Evolutionary conservation across 1,140 invertebrate genomes (phyloP), one percentile per base, ranked within the genome.

Genomic region (Sminthurinus signatus): DNA sequence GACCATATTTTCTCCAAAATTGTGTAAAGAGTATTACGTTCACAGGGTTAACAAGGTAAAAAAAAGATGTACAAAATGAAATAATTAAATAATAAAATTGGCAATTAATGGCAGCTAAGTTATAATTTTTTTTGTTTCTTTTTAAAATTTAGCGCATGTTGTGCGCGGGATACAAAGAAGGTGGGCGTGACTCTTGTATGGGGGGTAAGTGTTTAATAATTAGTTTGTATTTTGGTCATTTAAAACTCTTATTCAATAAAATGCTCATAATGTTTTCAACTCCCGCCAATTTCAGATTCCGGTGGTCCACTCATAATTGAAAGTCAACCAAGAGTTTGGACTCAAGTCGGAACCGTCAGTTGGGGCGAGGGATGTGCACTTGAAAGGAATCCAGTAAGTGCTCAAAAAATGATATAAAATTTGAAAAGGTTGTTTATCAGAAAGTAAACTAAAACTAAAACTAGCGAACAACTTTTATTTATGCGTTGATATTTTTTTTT

Each of bases 351-450:
- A 15, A 63, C 63, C 2, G 69, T 71, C 1, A 59, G 51, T 12
- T 71, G 65, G 64, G 69, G 69, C 23, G 67, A 68, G 27, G 63
- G 66, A 8, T 71, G 70, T 60, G 70, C 70, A 19, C 0, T 46
- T 14, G 29, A 55, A n/a, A 39, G 27, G 1, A 68, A 63, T 62
- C 70, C 70, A 8, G 70, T n/a, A n/a, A n/a, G n/a, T n/a, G n/a
- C n/a, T n/a, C n/a, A n/a, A n/a, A n/a, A n/a, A n/a, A n/a, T n/a
- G n/a, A n/a, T n/a, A n/a, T n/a, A n/a, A n/a, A n/a, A n/a, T n/a
- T n/a, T n/a, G n/a, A n/a, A n/a, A n/a, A n/a, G n/a, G n/a, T n/a
- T n/a, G n/a, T n/a, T n/a, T n/a, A n/a, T n/a, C n/a, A n/a, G n/a
- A n/a, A n/a, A n/a, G n/a, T n/a, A n/a, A n/a, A n/a, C n/a, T n/a